These are phyloP conservation scores for Gambusia yucatana DNA, from an alignment of 2,797 vertebrate genomes.

Conservation along the genomic window DNA sequence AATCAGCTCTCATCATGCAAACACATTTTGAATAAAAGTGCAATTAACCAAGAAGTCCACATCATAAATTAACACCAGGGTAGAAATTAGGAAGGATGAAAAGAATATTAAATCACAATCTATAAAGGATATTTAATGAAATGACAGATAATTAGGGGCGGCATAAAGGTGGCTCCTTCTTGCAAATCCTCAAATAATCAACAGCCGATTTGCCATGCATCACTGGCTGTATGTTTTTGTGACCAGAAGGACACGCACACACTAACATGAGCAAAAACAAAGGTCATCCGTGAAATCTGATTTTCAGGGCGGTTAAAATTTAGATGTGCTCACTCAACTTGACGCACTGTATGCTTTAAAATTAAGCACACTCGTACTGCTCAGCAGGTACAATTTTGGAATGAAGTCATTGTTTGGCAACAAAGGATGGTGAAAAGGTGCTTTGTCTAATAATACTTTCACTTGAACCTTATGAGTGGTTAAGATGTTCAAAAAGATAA, in stretches of 20 bases:
- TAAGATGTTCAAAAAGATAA: background rate
- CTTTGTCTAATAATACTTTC: background rate
- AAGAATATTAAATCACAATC: conserved; percentile 36
- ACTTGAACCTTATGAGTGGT: background rate
- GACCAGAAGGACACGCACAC: conserved; percentile 2
- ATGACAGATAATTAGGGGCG: conserved; percentile 55
- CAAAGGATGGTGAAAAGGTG: background rate
- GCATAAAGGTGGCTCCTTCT: conserved; percentile 17
- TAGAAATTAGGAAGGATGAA: conserved; percentile 43
- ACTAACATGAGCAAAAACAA: conserved; percentile 4
- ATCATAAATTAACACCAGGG: conserved; percentile 49
- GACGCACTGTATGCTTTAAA: conserved; percentile 5
- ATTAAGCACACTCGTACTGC: conserved; percentile 2
- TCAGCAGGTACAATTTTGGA: background rate
- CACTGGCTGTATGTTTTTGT: conserved; percentile 1
- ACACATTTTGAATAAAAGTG: conserved; percentile 55
- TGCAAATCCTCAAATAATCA: conserved; percentile 35
- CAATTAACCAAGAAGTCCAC: conserved; percentile 60
- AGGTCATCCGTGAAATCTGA: conserved; percentile 28
- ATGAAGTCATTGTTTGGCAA: background rate
- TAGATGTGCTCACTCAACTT: background rate
- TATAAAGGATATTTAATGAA: conserved; percentile 45
- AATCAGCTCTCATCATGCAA: conserved; percentile 54
- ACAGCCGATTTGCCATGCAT: conserved; percentile 26
- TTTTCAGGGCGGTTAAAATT: conserved; percentile 7